Evolutionary conservation across 2,113 vertebrate genomes (phyloP), one percentile per base, ranked within the genome.

Genomic region (Siphamia tubifer): DNA sequence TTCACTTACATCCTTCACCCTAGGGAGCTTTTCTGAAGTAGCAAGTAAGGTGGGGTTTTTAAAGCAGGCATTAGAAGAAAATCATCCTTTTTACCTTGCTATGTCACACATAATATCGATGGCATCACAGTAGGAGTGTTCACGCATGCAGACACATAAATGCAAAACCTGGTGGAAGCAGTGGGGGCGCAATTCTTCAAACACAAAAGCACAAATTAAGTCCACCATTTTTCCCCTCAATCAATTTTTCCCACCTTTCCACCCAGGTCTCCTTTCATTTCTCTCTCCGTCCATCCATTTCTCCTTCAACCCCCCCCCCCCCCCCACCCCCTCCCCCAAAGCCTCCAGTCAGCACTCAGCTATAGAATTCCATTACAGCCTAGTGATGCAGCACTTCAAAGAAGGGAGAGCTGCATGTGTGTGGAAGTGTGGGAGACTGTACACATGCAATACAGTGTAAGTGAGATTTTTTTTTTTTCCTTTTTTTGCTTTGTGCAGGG

Each of bases 301-400:
- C 73, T 78, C 66, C 70, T 74, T 79, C 62, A 60, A 64, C 60
- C 71, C 64, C 51, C 43, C 19, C n/a, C n/a, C n/a, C n/a, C n/a
- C n/a, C n/a, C n/a, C n/a, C n/a, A n/a, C 43, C 19, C n/a, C n/a
- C n/a, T n/a, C n/a, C n/a, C 61, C 64, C 67, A 81, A 88, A 87
- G 81, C 81, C 77, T 76, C 42, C 77, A 90, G 81, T 87, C 84
- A 90, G 88, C 84, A 86, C 68, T 81, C 78, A 83, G 70, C 73
- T 85, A 82, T 56, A 79, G 84, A 85, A 87, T 87, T 84, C 81
- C 81, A 89, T 87, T 86, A 89, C 81, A 81, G 68, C 68, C 75
- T 54, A 82, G 86, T 87, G 84, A 90, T 84, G 82, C 84, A 87
- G 82, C 86, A 78, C 73, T 86, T 86, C 83, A 84, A 79, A 85